Evolutionary conservation across 1,140 invertebrate species (phyloP), one percentile per base, ranked within the genome.

Genomic region (Euglossa dilemma): DNA sequence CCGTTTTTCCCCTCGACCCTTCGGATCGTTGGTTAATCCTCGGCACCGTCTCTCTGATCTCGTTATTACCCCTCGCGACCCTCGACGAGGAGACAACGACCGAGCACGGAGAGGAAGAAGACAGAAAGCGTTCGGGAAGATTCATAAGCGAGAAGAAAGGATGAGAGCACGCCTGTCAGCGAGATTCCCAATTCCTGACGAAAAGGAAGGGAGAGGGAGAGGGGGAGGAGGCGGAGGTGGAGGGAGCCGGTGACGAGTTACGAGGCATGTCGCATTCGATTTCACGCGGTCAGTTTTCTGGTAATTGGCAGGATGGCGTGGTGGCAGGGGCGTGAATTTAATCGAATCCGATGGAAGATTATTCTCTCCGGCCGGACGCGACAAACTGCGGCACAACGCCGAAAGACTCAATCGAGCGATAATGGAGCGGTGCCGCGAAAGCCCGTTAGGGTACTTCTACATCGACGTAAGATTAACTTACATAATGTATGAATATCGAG

Each of bases 401-500:
- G 80, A 83, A 78, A 83, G 75, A 64, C 75, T 83, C 50, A 69
- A 79, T 79, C 81, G 61, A 75, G 71, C 57, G 54, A 85, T 72
- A 82, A 85, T 82, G 72, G 56, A 82, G 56, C 69, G 28, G 82
- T 77, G 76, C 52, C 67, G 18, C 57, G 50, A 80, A 66, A 69
- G 76, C 52, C 70, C 61, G 66, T 78, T 78, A 72, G 71, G 74
- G 57, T 82, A 72, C 79, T 74, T 85, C 75, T 71, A 76, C 78
- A 56, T 70, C 78, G 67, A 74, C 71, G 70, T 59, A 63, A 78
- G 80, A 61, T 85, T 77, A 83, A 83, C 80, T 77, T 85, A 83
- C 80, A 83, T 85, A 85, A 85, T 73, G 73, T 67, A 83, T 73
- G 84, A 78, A 85, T 85, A 85, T 78, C 36, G 79, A 71, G 50